Evolutionary conservation across 2,797 vertebrate species (phyloP), one percentile per base, ranked within the genome.

Genomic region (Chelonia mydas): DNA sequence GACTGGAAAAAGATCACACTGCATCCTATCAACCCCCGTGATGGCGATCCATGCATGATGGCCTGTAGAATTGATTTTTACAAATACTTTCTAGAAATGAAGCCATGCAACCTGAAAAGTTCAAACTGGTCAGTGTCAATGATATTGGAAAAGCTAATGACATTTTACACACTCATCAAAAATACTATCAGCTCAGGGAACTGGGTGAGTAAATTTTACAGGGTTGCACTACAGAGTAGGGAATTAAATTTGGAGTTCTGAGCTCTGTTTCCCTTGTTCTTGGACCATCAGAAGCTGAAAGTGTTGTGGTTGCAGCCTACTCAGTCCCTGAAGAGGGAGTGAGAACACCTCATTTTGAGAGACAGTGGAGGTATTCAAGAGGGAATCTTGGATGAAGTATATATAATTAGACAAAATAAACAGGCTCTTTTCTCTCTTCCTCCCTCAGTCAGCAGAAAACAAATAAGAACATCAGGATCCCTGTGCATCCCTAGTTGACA

Each of bases 281-380:
- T 85, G 86, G 74, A 78, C 57, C 57, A n/a, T 57, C n/a, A 74
- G 80, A 97, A 91, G 25, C 79, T 91, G 57, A 6, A 55, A 93
- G 23, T 3, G 83, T 90, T 88, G 83, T 87, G 80, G 90, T 78
- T 97, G 93, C 96, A 97, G 82, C 96, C 91, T 97, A 54, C 91
- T 90, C 92, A 96, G 96, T 92, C 96, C 96, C 96, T 97, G 95
- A 94, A 97, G 96, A 96, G 96, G 96, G 96, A 97, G 95, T 90
- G 96, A 95, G 96, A 97, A 93, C 90, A 95, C 94, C 95, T 97
- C 95, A 96, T 96, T 96, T 95, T 92, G 86, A 91, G 93, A 87
- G 78, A 95, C 47, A 76, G n/a, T 37, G 89, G 77, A 96, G 94
- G 89, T 81, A 74, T 94, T 86, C 74, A 92, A 86, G 31, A 87